Conservation (phyloP, 2,888 invertebrate genomes). For the Myopa testacea region DNA sequence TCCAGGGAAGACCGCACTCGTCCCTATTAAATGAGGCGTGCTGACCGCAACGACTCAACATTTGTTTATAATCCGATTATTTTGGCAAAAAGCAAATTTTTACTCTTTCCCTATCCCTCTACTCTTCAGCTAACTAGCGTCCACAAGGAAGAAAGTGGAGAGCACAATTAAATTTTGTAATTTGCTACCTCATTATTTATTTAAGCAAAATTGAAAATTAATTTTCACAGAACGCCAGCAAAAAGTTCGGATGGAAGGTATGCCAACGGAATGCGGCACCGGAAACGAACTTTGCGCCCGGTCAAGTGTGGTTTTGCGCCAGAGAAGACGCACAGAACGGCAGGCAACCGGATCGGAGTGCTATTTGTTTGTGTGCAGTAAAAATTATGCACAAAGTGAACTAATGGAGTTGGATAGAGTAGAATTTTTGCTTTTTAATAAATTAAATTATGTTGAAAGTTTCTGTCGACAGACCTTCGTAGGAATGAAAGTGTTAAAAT, state of each 20-base stretch:
- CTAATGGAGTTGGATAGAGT: background rate
- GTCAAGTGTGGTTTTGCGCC: constrained; percentile 48
- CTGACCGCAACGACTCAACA: background rate
- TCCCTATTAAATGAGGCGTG: background rate
- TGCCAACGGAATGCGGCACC: constrained; percentile 31
- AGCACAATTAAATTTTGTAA: constrained; percentile 68
- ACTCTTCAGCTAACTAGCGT: background rate
- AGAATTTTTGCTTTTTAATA: constrained; percentile 24
- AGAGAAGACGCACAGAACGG: background rate
- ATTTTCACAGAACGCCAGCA: constrained; percentile 62
- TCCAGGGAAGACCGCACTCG: too few relatives aligned
- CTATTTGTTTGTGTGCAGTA: constrained; percentile 11
- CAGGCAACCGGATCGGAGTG: constrained; percentile 18
- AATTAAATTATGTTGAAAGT: constrained; percentile 42
- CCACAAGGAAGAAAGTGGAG: constrained; percentile 33
- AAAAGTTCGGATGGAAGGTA: constrained; percentile 42
- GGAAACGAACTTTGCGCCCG: constrained; percentile 40
- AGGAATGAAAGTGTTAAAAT: constrained; percentile 23
- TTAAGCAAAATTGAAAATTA: constrained; percentile 68
- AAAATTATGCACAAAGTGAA: constrained; percentile 29
- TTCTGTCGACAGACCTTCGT: constrained; percentile 31
- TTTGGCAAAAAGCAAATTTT: constrained; percentile 21
- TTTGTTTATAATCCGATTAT: constrained; percentile 31
- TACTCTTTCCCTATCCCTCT: background rate
- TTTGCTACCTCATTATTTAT: constrained; percentile 68